A percentile compares a stretch with the other conserved stretches of the same genome.
Conservation (phyloP, 2,113 vertebrate genomes). For the Pangasianodon hypophthalmus region DNA sequence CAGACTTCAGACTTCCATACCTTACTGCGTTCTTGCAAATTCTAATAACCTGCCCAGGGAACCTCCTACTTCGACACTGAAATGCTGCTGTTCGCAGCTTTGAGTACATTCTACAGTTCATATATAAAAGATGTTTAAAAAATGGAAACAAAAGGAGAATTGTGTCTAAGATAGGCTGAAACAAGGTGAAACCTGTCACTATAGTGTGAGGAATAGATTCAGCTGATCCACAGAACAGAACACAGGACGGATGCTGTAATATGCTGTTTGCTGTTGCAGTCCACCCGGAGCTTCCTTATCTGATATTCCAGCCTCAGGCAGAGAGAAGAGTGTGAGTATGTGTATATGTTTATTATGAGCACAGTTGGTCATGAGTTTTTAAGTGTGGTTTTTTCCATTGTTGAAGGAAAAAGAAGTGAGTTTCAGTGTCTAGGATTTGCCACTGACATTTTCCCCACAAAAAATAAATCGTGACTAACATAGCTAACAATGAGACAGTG, state of each 20-base stretch:
- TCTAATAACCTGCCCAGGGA: neutral
- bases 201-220: neutral
- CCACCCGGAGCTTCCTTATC: constrained; percentile 13
- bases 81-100: neutral
- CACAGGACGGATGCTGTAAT: constrained; percentile 7
- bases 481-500: neutral
- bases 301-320: constrained; percentile 11
- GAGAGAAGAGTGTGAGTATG: neutral
- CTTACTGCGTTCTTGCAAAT: no score
- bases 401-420: neutral
- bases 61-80: neutral
- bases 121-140: neutral
- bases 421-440: neutral
- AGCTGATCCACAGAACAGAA: constrained; percentile 3
- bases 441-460: neutral
- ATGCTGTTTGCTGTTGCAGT: constrained; percentile 23
- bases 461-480: neutral
- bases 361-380: neutral
- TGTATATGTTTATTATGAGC: constrained; percentile 1
- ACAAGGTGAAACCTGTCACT: neutral
- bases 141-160: neutral
- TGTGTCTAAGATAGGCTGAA: neutral
- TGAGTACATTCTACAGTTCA: neutral
- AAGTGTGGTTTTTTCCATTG: neutral
- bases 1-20: neutral